Evolutionary conservation across 2,113 vertebrate species (phyloP).

Genomic region (Xenopus tropicalis): DNA sequence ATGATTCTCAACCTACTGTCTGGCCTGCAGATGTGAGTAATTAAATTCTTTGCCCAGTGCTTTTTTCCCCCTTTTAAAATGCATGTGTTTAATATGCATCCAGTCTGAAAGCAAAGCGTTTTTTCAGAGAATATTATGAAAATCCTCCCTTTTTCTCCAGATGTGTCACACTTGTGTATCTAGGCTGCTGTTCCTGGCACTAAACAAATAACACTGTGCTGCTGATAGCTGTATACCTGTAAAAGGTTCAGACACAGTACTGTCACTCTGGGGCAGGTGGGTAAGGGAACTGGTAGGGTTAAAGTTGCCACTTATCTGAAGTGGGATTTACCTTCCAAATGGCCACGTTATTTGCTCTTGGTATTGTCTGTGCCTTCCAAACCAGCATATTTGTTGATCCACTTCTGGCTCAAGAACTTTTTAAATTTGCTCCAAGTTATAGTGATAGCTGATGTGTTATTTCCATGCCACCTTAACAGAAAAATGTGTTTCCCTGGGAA

Average conservation of each 20-base stretch:
- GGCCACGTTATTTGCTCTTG: too few species aligned
- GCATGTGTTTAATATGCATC: conserved; percentile 14
- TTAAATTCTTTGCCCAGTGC: conserved; percentile 34
- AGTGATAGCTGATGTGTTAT: too few species aligned
- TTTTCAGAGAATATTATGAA: neutral
- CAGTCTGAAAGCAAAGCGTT: neutral
- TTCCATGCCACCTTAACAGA: too few species aligned
- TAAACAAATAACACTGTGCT: neutral
- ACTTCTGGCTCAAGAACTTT: too few species aligned
- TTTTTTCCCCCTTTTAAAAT: conserved; percentile 21
- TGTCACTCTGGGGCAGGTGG: neutral
- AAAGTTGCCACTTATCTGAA: too few species aligned
- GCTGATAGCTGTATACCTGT: neutral
- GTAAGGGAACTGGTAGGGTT: neutral
- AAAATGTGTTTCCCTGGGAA: too few species aligned
- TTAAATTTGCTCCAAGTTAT: too few species aligned
- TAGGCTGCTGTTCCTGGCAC: conserved; percentile 6
- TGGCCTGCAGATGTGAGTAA: conserved; percentile 90
- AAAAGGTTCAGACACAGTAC: neutral
- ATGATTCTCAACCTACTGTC: conserved; percentile 85
- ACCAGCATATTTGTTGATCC: too few species aligned
- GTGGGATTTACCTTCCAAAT: too few species aligned
- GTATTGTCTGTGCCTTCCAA: too few species aligned
- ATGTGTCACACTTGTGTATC: neutral
- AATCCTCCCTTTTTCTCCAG: neutral